phyloP scores from a whole-genome alignment of 2,113 vertebrate species.

The Mesocricetus auratus region DNA sequence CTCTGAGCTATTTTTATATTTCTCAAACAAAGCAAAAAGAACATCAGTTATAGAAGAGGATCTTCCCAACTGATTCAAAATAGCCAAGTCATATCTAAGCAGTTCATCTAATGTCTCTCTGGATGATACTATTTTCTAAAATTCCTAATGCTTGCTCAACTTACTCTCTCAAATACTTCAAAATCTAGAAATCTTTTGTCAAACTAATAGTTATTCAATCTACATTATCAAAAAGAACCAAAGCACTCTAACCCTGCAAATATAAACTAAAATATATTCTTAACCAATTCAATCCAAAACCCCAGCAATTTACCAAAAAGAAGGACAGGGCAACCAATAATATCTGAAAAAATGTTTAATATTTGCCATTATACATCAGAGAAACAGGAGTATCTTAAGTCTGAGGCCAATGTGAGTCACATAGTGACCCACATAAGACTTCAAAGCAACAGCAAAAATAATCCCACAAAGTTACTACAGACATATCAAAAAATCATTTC shows the following conservation, averaged over 20 bases:
- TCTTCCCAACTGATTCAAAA: not conserved
- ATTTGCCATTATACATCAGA: not conserved
- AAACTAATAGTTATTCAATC: conserved; percentile 33
- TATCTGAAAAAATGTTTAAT: conserved; percentile 67
- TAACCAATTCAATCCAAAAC: not conserved
- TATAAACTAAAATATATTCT: conserved; percentile 20
- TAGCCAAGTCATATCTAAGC: not conserved
- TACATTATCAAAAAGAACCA: conserved; percentile 26
- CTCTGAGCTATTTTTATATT: not conserved
- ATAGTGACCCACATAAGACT: not conserved
- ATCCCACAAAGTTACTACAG: not conserved
- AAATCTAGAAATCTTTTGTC: conserved; percentile 11
- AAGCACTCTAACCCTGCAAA: not conserved
- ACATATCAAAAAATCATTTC: conserved; percentile 33
- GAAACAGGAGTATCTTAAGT: not conserved
- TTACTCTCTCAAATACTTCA: conserved; percentile 4
- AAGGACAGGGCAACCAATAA: not conserved
- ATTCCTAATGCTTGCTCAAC: conserved; percentile 1
- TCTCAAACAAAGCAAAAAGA: not conserved
- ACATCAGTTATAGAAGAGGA: not conserved
- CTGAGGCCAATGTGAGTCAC: not conserved
- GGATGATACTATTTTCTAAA: not conserved
- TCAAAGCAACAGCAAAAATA: not conserved
- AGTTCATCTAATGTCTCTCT: not conserved
- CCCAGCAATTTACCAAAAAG: conserved; percentile 32